Conservation (phyloP, 2,888 invertebrate genomes). For the Eristalis pertinax region DNA sequence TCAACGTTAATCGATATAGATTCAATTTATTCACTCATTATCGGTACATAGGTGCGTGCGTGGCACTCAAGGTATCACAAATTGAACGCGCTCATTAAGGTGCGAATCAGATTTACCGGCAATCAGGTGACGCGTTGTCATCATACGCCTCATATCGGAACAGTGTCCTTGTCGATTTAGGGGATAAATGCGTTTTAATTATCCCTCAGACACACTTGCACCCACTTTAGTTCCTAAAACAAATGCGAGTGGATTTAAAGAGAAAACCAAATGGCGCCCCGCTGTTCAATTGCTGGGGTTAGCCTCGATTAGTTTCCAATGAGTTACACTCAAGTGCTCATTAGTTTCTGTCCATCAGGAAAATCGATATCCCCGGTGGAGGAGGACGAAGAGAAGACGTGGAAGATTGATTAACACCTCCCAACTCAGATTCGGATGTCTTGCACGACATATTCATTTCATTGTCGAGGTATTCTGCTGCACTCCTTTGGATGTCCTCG, state of each 20-base stretch:
- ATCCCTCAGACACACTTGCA: not conserved
- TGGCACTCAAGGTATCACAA: conserved; percentile 3
- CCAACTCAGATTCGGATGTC: not conserved
- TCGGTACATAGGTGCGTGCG: not conserved
- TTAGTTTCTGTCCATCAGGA: conserved; percentile 7
- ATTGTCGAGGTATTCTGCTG: not conserved
- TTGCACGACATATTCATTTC: not conserved
- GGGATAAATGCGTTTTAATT: conserved; percentile 48
- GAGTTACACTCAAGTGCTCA: conserved; percentile 21
- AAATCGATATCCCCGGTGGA: not conserved
- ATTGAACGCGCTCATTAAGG: conserved; percentile 54
- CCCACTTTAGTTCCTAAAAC: not conserved
- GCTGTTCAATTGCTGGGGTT: conserved; percentile 7
- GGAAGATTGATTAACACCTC: not conserved
- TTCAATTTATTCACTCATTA: conserved; percentile 64
- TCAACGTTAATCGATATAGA: conserved; percentile 60
- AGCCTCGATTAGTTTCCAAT: conserved; percentile 9
- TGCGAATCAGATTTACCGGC: not conserved
- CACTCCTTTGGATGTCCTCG: not conserved
- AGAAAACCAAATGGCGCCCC: not conserved
- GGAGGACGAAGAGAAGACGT: not conserved
- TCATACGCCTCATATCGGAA: conserved; percentile 36
- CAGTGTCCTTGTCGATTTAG: conserved; percentile 40
- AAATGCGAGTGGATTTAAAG: conserved; percentile 10
- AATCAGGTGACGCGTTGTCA: conserved; percentile 38